Evolutionary conservation across 1,140 invertebrate genomes (phyloP), one percentile per base, ranked within the genome.

Genomic region (Coptotermes formosanus): DNA sequence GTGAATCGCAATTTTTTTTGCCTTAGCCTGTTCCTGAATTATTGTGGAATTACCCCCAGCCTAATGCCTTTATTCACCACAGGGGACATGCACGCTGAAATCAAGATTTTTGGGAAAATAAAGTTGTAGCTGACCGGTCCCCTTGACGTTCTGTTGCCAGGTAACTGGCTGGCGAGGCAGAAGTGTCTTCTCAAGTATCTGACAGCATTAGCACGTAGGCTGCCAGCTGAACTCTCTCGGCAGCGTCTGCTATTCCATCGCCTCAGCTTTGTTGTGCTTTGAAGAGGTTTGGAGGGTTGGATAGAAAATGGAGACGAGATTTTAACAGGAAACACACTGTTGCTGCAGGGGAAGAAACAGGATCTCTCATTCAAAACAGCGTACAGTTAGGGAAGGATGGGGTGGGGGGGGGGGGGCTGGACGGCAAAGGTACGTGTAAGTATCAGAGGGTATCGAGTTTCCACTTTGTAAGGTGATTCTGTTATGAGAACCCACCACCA

Each of bases 261-360:
- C 64, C n/a, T 75, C 25, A 30, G n/a, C n/a, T 6, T 30, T 75
- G n/a, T 75, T 75, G 64, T n/a, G 25, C 64, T 75, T 75, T 75
- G 64, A 30, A 30, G n/a, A 30, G 64, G n/a, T 6, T 75, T n/a
- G 64, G 25, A 30, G 64, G 59, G 59, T 19, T 64, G 59, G 59
- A n/a, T 23, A 64, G 59, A 64, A 64, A 64, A 64, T 75, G 64
- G 64, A 75, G 64, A 75, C 25, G 64, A 75, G 64, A 75, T 75
- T n/a, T 75, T 75, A 75, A 30, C 25, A 75, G 64, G n/a, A 75
- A 30, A 23, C 59, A 75, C 64, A 75, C 25, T 30, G 64, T 75
- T 75, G 64, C 64, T 75, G n/a, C 64, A 12, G n/a, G 64, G 25
- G 64, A 75, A 75, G 64, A 30, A 75, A 75, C 64, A n/a, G 25